Percentiles rank a stretch among this genome's conserved stretches.
These are phyloP conservation scores for Podotricha telesiphe DNA, from an alignment of 2,888 invertebrate species.

Conservation along the genomic window DNA sequence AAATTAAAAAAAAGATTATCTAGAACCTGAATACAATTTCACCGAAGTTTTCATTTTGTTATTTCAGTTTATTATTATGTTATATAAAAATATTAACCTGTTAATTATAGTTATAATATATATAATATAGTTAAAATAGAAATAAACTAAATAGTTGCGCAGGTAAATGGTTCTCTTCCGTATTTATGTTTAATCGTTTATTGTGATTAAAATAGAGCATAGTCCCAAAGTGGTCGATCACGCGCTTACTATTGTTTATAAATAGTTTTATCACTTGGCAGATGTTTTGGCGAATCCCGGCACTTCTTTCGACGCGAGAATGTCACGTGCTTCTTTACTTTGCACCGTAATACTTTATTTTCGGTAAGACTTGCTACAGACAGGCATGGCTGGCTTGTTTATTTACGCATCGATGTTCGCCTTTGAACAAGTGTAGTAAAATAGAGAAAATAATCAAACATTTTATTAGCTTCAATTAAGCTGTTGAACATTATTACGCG, in stretches of 20 bases:
- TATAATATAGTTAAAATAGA: not conserved
- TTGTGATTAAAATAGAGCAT: slow-evolving; percentile 68
- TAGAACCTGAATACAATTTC: no score
- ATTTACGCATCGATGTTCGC: slow-evolving; percentile 41
- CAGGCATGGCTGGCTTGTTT: slow-evolving; percentile 51
- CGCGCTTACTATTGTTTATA: slow-evolving; percentile 74
- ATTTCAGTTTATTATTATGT: no score
- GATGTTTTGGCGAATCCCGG: slow-evolving; percentile 60
- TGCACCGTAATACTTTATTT: slow-evolving; percentile 53
- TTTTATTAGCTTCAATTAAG: slow-evolving; percentile 6
- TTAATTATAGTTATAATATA: no score
- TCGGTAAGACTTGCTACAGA: slow-evolving; percentile 51
- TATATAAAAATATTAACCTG: no score
- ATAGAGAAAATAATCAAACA: slow-evolving; percentile 20
- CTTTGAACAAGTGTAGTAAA: slow-evolving; percentile 34
- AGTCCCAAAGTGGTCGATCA: slow-evolving; percentile 71
- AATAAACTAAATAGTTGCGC: not conserved
- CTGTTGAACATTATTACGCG: slow-evolving; percentile 13
- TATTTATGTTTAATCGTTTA: slow-evolving; percentile 55
- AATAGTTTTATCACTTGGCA: slow-evolving; percentile 80
- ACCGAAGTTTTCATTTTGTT: no score
- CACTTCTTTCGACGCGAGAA: slow-evolving; percentile 56
- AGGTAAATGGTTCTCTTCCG: slow-evolving; percentile 29
- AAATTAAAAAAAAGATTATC: no score
- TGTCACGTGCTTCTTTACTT: slow-evolving; percentile 62